Evolutionary conservation across 2,113 vertebrate genomes (phyloP).

Genomic region (Zingel zingel): DNA sequence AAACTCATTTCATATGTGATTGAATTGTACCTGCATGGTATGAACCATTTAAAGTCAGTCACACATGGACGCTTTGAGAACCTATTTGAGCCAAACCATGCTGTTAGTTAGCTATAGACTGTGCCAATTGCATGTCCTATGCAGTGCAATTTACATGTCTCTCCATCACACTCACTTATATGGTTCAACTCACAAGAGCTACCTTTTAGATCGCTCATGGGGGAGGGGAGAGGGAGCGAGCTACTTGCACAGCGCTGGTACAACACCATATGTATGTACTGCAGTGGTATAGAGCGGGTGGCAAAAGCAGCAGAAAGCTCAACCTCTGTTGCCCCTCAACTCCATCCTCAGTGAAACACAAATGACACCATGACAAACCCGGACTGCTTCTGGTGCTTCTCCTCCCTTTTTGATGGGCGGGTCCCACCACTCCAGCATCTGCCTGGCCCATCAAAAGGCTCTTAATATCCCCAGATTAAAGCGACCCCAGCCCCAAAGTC

Average conservation of each 20-base stretch:
- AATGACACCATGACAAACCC: constrained; percentile 77
- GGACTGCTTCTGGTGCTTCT: constrained; percentile 51
- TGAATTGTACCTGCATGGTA: constrained; percentile 74
- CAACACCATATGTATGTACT: constrained; percentile 52
- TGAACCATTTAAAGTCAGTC: constrained; percentile 74
- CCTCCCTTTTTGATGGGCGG: constrained; percentile 84
- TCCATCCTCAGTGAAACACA: constrained; percentile 54
- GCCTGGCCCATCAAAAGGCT: constrained; percentile 82
- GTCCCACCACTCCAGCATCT: constrained; percentile 84
- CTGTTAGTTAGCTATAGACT: constrained; percentile 64
- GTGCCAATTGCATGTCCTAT: constrained; percentile 68
- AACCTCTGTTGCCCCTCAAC: constrained; percentile 62
- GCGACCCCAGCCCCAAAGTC: constrained; percentile 89
- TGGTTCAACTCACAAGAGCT: constrained; percentile 78
- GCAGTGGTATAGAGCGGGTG: constrained; percentile 46
- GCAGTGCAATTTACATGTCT: constrained; percentile 82
- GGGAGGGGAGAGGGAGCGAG: constrained; percentile 27
- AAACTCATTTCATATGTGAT: constrained; percentile 80
- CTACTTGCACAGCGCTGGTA: constrained; percentile 8
- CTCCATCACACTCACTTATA: constrained; percentile 77
- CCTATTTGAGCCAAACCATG: constrained; percentile 71
- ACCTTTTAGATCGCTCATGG: constrained; percentile 74
- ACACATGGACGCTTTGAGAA: constrained; percentile 69
- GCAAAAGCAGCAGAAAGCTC: constrained; percentile 63
- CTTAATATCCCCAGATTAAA: constrained; percentile 89